Percentiles rank a stretch among this genome's conserved stretches.
phyloP scores from a whole-genome alignment of 2,797 vertebrate genomes.

The Fundulus diaphanus region DNA sequence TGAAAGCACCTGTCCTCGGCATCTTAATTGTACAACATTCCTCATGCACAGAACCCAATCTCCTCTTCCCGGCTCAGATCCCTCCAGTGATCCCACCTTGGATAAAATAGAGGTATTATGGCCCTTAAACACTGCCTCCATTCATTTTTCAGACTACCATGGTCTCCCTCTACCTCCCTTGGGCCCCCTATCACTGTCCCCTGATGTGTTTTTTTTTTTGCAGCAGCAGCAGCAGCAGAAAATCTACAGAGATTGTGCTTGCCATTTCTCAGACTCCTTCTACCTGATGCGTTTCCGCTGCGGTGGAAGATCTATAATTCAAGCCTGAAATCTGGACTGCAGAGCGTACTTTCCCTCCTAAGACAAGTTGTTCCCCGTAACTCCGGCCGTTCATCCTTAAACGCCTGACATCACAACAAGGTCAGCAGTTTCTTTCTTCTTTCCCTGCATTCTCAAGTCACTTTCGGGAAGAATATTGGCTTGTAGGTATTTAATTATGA shows the following conservation, averaged over 20 bases:
- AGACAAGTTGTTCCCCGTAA: slow-evolving; percentile 10
- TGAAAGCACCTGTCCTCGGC: slow-evolving; percentile 78
- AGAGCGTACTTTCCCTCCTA: slow-evolving; percentile 6
- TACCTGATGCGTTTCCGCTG: slow-evolving; percentile 37
- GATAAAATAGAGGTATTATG: slow-evolving; percentile 83
- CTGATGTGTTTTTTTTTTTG: slow-evolving; percentile 54
- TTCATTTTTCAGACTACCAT: slow-evolving; percentile 80
- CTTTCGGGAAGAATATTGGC: neutral
- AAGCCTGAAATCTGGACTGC: slow-evolving; percentile 29
- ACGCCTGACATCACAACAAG: slow-evolving; percentile 60
- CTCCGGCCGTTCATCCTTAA: slow-evolving; percentile 16
- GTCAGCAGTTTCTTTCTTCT: slow-evolving; percentile 58
- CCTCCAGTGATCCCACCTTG: slow-evolving; percentile 76
- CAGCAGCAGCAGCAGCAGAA: slow-evolving; percentile 43
- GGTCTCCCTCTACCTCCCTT: slow-evolving; percentile 64
- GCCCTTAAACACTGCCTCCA: slow-evolving; percentile 79
- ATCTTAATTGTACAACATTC: slow-evolving; percentile 81
- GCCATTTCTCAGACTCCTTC: slow-evolving; percentile 43
- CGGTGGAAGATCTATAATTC: slow-evolving; percentile 35
- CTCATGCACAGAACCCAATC: slow-evolving; percentile 79
- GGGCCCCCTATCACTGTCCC: slow-evolving; percentile 48
- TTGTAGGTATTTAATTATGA: neutral
- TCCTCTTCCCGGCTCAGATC: slow-evolving; percentile 57
- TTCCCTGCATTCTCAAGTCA: neutral
- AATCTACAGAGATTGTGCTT: slow-evolving; percentile 58